Base-by-base conservation (phyloP, 2,113 vertebrate genomes). In the Oreochromis aureus region DNA sequence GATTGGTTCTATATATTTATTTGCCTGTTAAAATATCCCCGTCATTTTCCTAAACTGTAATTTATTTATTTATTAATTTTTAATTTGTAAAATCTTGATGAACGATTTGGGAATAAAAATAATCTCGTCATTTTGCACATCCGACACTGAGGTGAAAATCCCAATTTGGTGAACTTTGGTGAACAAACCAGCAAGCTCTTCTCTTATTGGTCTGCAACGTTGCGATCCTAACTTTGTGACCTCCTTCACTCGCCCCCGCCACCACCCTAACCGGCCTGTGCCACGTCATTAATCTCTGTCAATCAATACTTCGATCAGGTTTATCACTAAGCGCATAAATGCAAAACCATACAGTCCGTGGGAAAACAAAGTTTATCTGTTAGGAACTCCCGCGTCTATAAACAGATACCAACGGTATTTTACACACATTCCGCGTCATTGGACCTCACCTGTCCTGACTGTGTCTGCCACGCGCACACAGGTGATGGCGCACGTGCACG, bases 271-370 rank as follows among this genome's bases (percentile, higher is more conserved):
- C 87, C 36, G 69, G 76, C 82, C 83, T 84, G 84, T 87, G 79
- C 83, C 91, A 95, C 92, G 93, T 96, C 94, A 96, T 97, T 97
- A 96, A 96, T 97, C 96, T 96, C 96, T 96, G 96, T 97, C 96
- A 96, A 76, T 97, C 96, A 92, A 97, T 97, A 96, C 90, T 96
- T 97, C 89, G 96, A 97, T 94, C 94, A 83, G 94, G 94, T 95
- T 96, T 96, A 96, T 96, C 96, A 94, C 96, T 96, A 92, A 96
- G 91, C 94, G 95, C 95, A 93, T 93, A 87, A 95, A 95, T 95
- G 93, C 92, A 92, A 96, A 95, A 93, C 90, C 94, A 95, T 93
- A 95, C 92, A 94, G 93, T 95, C 92, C 94, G 95, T 95, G 95
- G 94, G 95, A 96, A 96, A 95, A 95, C 94, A 93, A 94, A 88